phyloP scores from a whole-genome alignment of 2,888 invertebrate species.

The Anorthoa munda region DNA sequence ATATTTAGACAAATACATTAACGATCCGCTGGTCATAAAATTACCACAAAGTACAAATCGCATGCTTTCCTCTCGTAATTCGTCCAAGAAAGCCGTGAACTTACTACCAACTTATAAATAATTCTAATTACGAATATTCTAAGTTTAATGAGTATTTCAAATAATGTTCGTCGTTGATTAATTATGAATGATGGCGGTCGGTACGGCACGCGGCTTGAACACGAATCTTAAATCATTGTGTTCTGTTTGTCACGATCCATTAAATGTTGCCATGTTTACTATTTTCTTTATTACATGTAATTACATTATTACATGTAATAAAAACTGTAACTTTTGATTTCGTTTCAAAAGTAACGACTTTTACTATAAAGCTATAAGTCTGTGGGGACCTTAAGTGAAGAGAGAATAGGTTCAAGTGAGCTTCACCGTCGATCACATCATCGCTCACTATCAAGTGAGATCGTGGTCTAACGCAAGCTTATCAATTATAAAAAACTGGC shows the following conservation, averaged over 20 bases:
- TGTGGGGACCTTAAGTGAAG: no score
- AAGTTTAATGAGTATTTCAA: conserved; percentile 43
- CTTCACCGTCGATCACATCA: no score
- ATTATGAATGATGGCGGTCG: conserved; percentile 59
- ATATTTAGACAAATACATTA: neutral
- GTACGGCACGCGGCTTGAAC: conserved; percentile 37
- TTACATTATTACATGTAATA: neutral
- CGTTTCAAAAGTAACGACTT: no score
- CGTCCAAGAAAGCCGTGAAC: conserved; percentile 28
- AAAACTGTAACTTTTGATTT: neutral
- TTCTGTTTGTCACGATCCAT: conserved; percentile 59
- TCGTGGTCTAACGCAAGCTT: no score
- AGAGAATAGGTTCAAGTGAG: no score
- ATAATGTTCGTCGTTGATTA: conserved; percentile 59
- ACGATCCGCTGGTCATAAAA: neutral
- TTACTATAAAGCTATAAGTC: no score
- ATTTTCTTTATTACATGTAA: neutral
- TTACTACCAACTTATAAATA: conserved; percentile 34
- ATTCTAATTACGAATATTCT: conserved; percentile 49
- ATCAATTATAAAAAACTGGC: no score
- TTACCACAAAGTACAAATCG: conserved; percentile 9
- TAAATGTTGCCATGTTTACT: conserved; percentile 30
- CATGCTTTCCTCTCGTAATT: conserved; percentile 42
- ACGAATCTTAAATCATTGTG: conserved; percentile 52
- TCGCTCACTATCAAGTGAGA: no score